phyloP scores from a whole-genome alignment of 1,140 invertebrate species.

The Drosophila gunungcola region DNA sequence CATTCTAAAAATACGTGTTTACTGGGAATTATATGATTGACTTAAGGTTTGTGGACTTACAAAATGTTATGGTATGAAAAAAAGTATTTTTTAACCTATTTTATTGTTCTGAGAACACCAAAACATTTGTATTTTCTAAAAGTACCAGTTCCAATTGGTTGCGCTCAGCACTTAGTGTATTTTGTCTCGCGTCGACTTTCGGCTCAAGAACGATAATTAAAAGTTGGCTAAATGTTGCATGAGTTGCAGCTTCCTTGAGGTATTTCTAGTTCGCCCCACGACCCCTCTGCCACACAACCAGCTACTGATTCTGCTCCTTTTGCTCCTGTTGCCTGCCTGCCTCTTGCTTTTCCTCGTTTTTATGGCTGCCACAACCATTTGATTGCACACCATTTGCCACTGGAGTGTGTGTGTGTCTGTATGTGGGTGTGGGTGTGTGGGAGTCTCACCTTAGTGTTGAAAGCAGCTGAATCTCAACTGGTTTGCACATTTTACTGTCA shows the following conservation, averaged over 20 bases:
- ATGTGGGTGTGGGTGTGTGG: background rate
- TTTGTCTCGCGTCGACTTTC: conserved; percentile 34
- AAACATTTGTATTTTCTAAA: too few species aligned
- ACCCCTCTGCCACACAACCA: background rate
- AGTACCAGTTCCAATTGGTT: conserved; percentile 6
- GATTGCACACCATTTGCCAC: conserved; percentile 77
- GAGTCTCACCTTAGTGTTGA: conserved; percentile 38
- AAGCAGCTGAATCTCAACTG: conserved; percentile 18
- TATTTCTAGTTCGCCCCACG: background rate
- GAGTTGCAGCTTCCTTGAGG: conserved; percentile 71
- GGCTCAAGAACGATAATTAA: conserved; percentile 76
- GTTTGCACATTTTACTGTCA: conserved; percentile 51
- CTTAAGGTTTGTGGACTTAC: too few species aligned
- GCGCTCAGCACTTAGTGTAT: conserved; percentile 2
- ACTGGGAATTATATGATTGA: too few species aligned
- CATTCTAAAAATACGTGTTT: too few species aligned
- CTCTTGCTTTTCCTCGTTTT: conserved; percentile 14
- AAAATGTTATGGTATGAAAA: too few species aligned
- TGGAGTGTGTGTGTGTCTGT: background rate
- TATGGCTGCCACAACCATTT: conserved; percentile 61
- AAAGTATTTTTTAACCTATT: too few species aligned
- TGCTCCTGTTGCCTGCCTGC: background rate
- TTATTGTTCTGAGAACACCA: too few species aligned
- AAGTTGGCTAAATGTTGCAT: conserved; percentile 80
- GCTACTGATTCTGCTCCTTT: conserved; percentile 11